Conservation (phyloP, 2,797 vertebrate genomes). For the Halcyon leucocephala region DNA sequence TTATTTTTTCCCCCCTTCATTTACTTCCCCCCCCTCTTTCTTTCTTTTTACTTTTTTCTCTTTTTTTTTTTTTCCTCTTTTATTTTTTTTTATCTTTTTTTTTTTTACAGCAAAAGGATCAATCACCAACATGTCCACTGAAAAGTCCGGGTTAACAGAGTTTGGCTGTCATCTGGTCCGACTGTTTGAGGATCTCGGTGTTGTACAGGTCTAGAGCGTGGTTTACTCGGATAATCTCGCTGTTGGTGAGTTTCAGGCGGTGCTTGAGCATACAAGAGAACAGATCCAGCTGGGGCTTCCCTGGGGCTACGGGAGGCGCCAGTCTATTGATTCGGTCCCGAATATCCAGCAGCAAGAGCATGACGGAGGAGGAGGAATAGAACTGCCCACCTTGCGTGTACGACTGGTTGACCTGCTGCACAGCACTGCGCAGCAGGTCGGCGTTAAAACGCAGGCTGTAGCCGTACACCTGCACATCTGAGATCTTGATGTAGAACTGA, state of each 20-base stretch:
- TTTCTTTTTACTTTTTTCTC: background rate
- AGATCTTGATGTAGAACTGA: conserved; percentile 99
- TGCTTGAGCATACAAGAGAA: conserved; percentile 99
- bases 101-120: conserved; percentile 86
- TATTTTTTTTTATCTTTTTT: conserved; percentile 50
- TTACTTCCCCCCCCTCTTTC: conserved; percentile 27
- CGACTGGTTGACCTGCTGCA: conserved; percentile 99
- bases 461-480: conserved; percentile 96
- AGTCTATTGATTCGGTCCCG: conserved; percentile 98
- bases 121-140: conserved; percentile 59
- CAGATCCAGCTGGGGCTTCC: conserved; percentile 97
- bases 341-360: conserved; percentile 97
- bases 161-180: conserved; percentile 97
- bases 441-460: conserved; percentile 97
- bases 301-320: conserved; percentile 93
- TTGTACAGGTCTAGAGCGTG: conserved; percentile 99
- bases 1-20: conserved; percentile 49
- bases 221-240: conserved; percentile 97
- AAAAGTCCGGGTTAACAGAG: conserved; percentile 90
- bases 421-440: conserved; percentile 94
- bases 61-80: background rate
- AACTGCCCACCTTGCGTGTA: conserved; percentile 97
- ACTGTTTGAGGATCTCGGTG: conserved; percentile 98
- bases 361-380: conserved; percentile 97
- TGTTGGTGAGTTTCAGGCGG: conserved; percentile 97